Evolutionary conservation across 2,797 vertebrate genomes (phyloP).

Genomic region (Novumbra hubbsi): DNA sequence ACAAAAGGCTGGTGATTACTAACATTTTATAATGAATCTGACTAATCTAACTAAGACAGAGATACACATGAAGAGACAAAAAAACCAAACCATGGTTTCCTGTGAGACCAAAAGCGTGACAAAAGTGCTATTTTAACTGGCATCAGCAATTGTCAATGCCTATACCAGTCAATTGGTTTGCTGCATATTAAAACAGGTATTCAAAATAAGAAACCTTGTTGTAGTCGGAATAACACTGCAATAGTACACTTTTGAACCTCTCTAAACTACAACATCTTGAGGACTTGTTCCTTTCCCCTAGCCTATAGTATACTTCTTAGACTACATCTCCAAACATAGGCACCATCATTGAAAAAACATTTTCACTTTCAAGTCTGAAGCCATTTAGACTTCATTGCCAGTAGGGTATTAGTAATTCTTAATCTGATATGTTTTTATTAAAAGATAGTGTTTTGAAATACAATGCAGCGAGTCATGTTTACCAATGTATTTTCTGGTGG

Average conservation of each 20-base stretch:
- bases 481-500: conserved; percentile 21
- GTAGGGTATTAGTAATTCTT: not conserved
- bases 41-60: conserved; percentile 33
- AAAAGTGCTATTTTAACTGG: conserved; percentile 59
- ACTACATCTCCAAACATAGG: not conserved
- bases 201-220: conserved; percentile 24
- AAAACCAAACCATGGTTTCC: conserved; percentile 49
- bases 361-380: not conserved
- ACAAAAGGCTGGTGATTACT: conserved; percentile 52
- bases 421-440: not conserved
- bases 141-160: conserved; percentile 33
- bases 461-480: conserved; percentile 6
- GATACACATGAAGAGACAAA: conserved; percentile 48
- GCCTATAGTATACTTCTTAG: not conserved
- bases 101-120: conserved; percentile 54
- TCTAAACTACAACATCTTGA: not conserved
- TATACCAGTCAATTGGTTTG: conserved; percentile 40
- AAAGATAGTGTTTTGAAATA: not conserved
- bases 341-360: not conserved
- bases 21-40: conserved; percentile 45
- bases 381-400: not conserved
- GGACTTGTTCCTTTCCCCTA: not conserved
- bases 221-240: conserved; percentile 31
- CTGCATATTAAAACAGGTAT: conserved; percentile 27
- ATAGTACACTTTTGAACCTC: not conserved